Evolutionary conservation across 2,888 invertebrate species (phyloP).

Genomic region (Brenthis daphne): DNA sequence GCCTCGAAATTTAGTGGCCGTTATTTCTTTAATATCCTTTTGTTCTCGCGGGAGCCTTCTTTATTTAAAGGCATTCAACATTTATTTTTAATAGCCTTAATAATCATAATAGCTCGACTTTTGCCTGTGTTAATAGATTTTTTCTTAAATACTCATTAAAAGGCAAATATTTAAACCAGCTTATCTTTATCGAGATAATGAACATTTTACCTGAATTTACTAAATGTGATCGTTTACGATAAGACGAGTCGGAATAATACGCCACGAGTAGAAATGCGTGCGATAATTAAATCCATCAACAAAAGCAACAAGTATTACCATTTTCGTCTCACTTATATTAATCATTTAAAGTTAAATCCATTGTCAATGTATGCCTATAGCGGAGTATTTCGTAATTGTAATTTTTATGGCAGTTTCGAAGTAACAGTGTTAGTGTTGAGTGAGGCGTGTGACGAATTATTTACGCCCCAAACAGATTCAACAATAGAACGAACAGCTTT

Average conservation of each 20-base stretch:
- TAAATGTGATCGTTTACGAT: constrained; percentile 2
- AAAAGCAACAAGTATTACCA: constrained; percentile 53
- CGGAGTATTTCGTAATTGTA: constrained; percentile 20
- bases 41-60: constrained; percentile 14
- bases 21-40: constrained; percentile 20
- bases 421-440: constrained; percentile 59
- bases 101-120: constrained; percentile 9
- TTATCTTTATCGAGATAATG: constrained; percentile 14
- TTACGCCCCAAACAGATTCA: constrained; percentile 67
- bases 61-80: constrained; percentile 10
- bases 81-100: constrained; percentile 18
- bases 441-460: constrained; percentile 67
- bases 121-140: not conserved
- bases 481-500: constrained; percentile 61
- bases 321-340: constrained; percentile 20
- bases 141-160: constrained; percentile 7
- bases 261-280: constrained; percentile 53
- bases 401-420: constrained; percentile 41
- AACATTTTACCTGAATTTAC: constrained; percentile 5
- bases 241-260: not conserved
- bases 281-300: constrained; percentile 60
- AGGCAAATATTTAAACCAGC: not conserved
- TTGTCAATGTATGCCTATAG: constrained; percentile 7
- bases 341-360: constrained; percentile 45
- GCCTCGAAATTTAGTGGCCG: constrained; percentile 19